phyloP scores from a whole-genome alignment of 2,113 vertebrate genomes.

The Rhinoderma darwinii region DNA sequence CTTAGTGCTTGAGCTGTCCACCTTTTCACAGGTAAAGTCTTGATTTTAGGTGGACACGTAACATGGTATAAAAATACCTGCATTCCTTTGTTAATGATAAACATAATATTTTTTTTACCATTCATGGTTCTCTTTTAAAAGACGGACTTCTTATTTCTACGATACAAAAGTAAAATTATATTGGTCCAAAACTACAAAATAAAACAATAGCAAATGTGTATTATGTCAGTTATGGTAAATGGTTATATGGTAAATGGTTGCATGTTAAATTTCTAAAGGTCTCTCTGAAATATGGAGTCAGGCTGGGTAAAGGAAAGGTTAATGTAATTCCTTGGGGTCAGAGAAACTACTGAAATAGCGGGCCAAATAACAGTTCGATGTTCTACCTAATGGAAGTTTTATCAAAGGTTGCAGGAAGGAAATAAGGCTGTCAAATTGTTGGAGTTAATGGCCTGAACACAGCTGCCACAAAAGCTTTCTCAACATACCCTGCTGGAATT shows the following conservation, averaged over 20 bases:
- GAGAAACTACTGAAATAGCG: conserved; percentile 19
- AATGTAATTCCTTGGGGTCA: conserved; percentile 40
- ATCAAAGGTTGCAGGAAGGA: conserved; percentile 43
- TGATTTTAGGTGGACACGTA: too few relatives aligned
- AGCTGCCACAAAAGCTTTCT: conserved; percentile 26
- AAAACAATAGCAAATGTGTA: neutral
- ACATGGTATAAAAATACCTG: too few relatives aligned
- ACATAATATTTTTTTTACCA: too few relatives aligned
- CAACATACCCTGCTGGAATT: conserved; percentile 14
- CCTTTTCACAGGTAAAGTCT: too few relatives aligned
- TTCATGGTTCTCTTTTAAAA: too few relatives aligned
- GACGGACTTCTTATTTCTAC: too few relatives aligned
- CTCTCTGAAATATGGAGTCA: neutral
- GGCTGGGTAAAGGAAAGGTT: conserved; percentile 28
- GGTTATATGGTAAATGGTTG: neutral
- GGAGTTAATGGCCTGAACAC: conserved; percentile 37
- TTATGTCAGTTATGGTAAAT: neutral
- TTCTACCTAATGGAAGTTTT: conserved; percentile 44
- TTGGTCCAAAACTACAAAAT: too few relatives aligned
- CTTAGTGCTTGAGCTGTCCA: too few relatives aligned
- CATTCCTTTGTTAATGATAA: too few relatives aligned
- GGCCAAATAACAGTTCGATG: conserved; percentile 28
- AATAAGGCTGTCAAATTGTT: conserved; percentile 39
- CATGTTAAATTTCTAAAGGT: neutral
- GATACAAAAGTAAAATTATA: too few relatives aligned